These are phyloP conservation scores for Caracal caracal DNA, from an alignment of 2,113 vertebrate genomes.

Conservation along the genomic window DNA sequence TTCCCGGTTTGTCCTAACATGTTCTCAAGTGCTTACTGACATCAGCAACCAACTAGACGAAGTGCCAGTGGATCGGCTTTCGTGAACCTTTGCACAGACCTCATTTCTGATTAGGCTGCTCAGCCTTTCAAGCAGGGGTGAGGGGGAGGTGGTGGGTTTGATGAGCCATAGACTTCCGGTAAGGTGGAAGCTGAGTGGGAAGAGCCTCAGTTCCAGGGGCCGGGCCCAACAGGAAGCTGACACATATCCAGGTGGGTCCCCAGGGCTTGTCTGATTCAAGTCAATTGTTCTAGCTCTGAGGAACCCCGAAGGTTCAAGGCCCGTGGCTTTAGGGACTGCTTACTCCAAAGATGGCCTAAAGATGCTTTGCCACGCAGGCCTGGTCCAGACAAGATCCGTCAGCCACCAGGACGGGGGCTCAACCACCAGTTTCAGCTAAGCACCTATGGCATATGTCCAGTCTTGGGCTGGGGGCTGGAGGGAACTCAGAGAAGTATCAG, in stretches of 20 bases:
- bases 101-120: background rate
- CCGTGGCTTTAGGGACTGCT: background rate
- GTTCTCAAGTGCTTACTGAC: conserved; percentile 24
- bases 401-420: background rate
- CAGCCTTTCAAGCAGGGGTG: background rate
- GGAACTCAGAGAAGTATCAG: background rate
- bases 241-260: background rate
- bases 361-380: background rate
- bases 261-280: background rate
- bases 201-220: background rate
- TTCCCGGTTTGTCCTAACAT: background rate
- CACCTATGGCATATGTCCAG: background rate
- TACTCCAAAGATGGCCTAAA: background rate
- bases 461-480: background rate
- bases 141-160: background rate
- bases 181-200: background rate
- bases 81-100: background rate
- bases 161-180: background rate
- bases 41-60: conserved; percentile 7
- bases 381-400: background rate
- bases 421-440: background rate
- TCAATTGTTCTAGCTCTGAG: background rate
- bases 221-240: background rate
- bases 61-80: background rate
- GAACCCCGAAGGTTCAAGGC: background rate